Conservation (phyloP, 2,113 vertebrate species). For the Vidua chalybeata region DNA sequence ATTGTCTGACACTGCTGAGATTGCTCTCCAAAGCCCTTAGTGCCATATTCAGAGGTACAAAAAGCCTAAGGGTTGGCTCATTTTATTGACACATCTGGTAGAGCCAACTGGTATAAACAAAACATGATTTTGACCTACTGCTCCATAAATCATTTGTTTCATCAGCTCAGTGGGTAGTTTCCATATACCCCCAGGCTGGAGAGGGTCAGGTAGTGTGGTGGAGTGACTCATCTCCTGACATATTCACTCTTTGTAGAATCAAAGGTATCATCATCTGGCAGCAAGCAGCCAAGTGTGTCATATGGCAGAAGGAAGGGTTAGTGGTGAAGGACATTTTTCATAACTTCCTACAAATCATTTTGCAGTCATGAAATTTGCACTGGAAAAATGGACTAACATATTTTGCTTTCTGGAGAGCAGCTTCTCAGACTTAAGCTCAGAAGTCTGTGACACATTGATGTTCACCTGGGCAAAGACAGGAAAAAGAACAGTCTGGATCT, state of each 20-base stretch:
- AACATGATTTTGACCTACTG: neutral
- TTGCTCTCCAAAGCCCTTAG: neutral
- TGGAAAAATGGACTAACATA: neutral
- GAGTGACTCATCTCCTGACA: constrained; percentile 10
- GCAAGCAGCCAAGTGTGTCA: neutral
- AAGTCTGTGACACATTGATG: neutral
- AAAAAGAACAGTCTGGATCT: neutral
- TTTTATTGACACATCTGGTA: neutral
- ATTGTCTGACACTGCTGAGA: neutral
- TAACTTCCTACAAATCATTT: neutral
- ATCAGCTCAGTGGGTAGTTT: neutral
- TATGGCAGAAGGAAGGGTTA: neutral
- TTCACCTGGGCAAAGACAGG: neutral
- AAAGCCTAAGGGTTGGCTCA: neutral
- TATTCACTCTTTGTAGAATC: neutral
- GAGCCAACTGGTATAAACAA: neutral
- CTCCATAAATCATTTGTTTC: neutral
- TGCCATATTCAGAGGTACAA: neutral
- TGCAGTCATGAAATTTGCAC: neutral
- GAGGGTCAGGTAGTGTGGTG: neutral
- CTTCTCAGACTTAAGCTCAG: neutral
- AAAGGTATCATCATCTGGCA: neutral
- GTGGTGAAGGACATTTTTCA: neutral
- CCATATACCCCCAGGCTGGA: neutral
- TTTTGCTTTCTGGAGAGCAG: neutral